Base-by-base conservation (phyloP, 2,113 vertebrate species). In the Fulica atra region DNA sequence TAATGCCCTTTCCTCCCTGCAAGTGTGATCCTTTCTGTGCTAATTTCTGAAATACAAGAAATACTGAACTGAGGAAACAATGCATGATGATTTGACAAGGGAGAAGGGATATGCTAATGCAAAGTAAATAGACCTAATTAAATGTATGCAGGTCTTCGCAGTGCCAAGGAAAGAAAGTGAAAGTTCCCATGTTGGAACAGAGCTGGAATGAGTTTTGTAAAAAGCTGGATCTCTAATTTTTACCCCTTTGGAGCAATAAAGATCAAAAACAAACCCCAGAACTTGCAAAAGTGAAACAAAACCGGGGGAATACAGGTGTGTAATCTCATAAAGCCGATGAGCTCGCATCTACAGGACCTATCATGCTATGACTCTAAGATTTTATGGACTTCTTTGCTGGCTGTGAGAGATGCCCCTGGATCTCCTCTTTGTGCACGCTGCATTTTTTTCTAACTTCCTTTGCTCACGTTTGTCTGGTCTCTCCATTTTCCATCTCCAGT, bases 111-210 rank as follows among this genome's bases (percentile, higher is more conserved):
- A 88, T 50, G 50, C 46, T 88, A 94, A 83, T 70, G 42, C 50
- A 83, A 95, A 93, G 74, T 83, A 88, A 96, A 92, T 29, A 95
- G 36, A 46, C 51, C 40, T 81, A 70, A 88, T 86, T 94, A 83
- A 86, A 90, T 92, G 54, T 90, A 78, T 77, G 64, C 54, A 59
- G 9, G 23, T 38, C 71, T 86, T 90, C 29, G 36, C 74, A 63
- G 54, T 23, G 25, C 59, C 64, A 90, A 51, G 64, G 50, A 83
- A 88, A 89, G 36, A 80, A 92, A 86, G 63, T 24, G 29, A 23
- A 85, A 44, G 5, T 78, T 83, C 53, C 90, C 9, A 16, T 40
- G 48, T 7, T 40, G 54, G 36, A 89, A 72, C 31, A 69, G 36
- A 24, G 36, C 31, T 73, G 23, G 40, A 65, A 92, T 53, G 19